A percentile compares a stretch with the other conserved stretches of the same genome.
Evolutionary conservation across 2,797 vertebrate species (phyloP).

Genomic region (Eulemur rubriventer): DNA sequence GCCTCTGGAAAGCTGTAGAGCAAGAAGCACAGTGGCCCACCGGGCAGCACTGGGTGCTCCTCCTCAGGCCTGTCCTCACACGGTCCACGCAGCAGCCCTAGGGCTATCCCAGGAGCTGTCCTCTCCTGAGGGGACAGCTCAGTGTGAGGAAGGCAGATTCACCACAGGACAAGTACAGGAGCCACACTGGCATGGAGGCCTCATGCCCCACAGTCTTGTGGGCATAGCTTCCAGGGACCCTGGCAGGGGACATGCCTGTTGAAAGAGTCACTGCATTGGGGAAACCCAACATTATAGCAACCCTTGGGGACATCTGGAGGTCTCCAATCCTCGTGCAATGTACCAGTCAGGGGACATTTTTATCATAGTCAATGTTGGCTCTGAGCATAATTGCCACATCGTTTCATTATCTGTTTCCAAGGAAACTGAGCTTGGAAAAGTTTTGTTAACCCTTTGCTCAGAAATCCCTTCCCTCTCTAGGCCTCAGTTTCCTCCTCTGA

Average conservation of each 20-base stretch:
- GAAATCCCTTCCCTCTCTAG: neutral
- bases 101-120: neutral
- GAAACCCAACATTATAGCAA: too few relatives aligned
- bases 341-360: neutral
- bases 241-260: neutral
- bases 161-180: too few relatives aligned
- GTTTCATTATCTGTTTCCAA: neutral
- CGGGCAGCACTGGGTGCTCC: accelerated
- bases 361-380: neutral
- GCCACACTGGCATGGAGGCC: accelerated
- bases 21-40: neutral
- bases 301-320: neutral
- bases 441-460: neutral
- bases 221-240: neutral
- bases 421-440: neutral
- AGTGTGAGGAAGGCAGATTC: neutral
- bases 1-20: neutral
- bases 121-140: neutral
- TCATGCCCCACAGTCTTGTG: neutral
- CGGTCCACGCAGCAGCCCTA: neutral
- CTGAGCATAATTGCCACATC: neutral
- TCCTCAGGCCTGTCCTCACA: neutral
- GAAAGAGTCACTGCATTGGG: neutral
- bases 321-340: neutral
- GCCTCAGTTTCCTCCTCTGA: neutral